Evolutionary conservation across 2,113 vertebrate genomes (phyloP).

Genomic region (Podarcis muralis): DNA sequence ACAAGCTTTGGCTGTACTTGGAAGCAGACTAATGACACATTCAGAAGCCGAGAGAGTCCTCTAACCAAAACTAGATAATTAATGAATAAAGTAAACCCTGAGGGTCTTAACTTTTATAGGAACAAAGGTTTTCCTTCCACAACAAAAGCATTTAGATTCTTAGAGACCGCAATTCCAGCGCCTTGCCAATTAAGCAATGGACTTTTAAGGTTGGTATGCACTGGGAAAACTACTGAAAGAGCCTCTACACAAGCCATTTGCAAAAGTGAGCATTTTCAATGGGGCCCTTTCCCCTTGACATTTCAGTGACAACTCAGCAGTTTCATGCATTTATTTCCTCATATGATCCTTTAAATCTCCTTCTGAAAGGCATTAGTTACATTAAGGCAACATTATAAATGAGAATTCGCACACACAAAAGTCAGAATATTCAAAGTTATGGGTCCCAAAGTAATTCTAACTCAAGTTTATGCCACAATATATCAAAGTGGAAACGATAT

Average conservation of each 20-base stretch:
- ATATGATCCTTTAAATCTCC: conserved; percentile 59
- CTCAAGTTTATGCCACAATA: conserved; percentile 49
- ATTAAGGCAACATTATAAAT: conserved; percentile 57
- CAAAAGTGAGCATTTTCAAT: conserved; percentile 31
- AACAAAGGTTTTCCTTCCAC: neutral
- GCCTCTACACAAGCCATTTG: conserved; percentile 37
- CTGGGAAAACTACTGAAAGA: conserved; percentile 23
- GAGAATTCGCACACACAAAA: conserved; percentile 49
- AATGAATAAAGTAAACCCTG: conserved; percentile 16
- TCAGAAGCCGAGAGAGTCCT: conserved; percentile 1
- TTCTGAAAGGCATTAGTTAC: conserved; percentile 49
- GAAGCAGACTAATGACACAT: conserved; percentile 28
- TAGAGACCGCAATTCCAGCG: neutral
- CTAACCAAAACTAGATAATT: conserved; percentile 17
- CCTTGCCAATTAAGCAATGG: conserved; percentile 11
- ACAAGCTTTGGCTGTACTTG: conserved; percentile 16
- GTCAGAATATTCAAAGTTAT: conserved; percentile 58
- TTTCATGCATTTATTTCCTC: conserved; percentile 49
- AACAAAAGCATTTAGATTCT: conserved; percentile 12
- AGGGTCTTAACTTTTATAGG: conserved; percentile 15
- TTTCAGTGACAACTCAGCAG: conserved; percentile 26
- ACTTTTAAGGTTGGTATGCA: neutral
- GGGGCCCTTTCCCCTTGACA: conserved; percentile 28
- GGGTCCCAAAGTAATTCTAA: conserved; percentile 62
- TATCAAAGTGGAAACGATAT: conserved; percentile 58